Conservation (phyloP, 2,113 vertebrate species). For the Larimichthys crocea region DNA sequence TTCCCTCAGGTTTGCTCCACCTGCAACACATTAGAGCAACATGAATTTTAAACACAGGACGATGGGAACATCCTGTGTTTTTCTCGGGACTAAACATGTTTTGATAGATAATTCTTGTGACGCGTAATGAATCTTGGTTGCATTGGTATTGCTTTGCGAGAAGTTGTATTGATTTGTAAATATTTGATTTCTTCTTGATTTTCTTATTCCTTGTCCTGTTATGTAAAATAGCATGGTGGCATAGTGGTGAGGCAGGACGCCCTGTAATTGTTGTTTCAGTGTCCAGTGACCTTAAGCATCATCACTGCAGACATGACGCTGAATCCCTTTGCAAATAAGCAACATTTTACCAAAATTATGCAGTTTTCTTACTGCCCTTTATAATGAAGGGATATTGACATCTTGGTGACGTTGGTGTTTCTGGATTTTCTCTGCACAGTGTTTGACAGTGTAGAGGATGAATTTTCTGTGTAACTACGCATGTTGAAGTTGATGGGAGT, state of each 20-base stretch:
- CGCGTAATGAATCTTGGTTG: background rate
- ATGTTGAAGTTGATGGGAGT: background rate
- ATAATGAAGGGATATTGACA: background rate
- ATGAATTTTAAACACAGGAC: background rate
- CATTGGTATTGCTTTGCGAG: slow-evolving; percentile 3
- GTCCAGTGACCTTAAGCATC: slow-evolving; percentile 3
- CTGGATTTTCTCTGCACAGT: background rate
- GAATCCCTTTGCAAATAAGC: background rate
- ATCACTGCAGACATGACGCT: slow-evolving; percentile 1
- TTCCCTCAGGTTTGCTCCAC: background rate
- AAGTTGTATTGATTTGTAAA: slow-evolving; percentile 29
- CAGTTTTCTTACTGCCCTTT: background rate
- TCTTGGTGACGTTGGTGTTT: background rate
- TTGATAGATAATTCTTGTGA: background rate
- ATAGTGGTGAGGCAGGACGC: background rate
- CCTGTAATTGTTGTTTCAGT: background rate
- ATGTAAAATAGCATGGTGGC: background rate
- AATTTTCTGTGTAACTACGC: background rate
- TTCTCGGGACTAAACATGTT: background rate
- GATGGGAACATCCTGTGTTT: background rate
- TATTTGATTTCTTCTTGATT: slow-evolving; percentile 31
- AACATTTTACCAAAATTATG: background rate
- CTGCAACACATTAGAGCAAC: background rate
- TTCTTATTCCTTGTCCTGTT: background rate
- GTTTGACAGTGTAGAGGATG: background rate